Percentiles rank a stretch among this genome's conserved stretches.
These are phyloP conservation scores for Nyctereutes procyonoides DNA, from an alignment of 2,113 vertebrate species.

Conservation along the genomic window DNA sequence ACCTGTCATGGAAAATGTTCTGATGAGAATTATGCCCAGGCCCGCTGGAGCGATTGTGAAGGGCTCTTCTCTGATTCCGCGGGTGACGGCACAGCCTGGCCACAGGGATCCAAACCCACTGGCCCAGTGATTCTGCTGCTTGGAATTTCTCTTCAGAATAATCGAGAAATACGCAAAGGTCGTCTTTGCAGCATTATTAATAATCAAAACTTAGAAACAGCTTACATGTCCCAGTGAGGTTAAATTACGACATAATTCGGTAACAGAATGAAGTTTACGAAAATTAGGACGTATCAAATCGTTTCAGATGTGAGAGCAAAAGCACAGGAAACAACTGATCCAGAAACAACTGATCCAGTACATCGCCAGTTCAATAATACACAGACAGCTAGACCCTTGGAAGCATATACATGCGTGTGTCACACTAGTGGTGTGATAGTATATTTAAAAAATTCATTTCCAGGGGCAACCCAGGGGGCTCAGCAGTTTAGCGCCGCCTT, in stretches of 20 bases:
- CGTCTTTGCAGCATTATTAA: not conserved
- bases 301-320: not conserved
- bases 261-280: not conserved
- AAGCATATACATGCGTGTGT: accelerated
- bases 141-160: not conserved
- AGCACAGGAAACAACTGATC: too few relatives aligned
- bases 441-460: not conserved
- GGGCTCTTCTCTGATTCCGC: not conserved
- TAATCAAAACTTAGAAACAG: not conserved
- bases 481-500: too few relatives aligned
- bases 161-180: not conserved
- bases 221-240: not conserved
- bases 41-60: not conserved
- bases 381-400: not conserved
- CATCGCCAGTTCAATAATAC: not conserved
- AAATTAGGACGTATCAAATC: not conserved
- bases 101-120: not conserved
- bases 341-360: too few relatives aligned
- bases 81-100: not conserved
- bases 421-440: not conserved
- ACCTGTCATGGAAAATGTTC: not conserved
- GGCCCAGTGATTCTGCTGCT: not conserved
- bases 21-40: not conserved
- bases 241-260: not conserved
- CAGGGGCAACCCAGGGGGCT: too few relatives aligned